These are phyloP conservation scores for Glareola pratincola DNA, from an alignment of 2,113 vertebrate species.

Conservation along the genomic window DNA sequence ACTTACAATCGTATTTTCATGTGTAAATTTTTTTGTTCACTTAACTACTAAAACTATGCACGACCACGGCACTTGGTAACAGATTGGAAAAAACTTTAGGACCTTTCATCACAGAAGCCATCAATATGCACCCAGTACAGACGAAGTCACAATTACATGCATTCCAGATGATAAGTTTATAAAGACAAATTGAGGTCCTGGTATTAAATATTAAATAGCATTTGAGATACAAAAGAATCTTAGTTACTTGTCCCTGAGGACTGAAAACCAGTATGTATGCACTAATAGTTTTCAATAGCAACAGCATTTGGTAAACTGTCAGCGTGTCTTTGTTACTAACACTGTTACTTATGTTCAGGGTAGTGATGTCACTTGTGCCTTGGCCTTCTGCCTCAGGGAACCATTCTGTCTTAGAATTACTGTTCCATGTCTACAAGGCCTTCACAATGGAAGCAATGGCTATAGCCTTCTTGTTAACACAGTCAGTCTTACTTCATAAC, in stretches of 20 bases:
- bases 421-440: neutral
- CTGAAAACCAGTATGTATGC: neutral
- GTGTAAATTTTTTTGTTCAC: neutral
- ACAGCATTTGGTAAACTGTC: neutral
- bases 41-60: neutral
- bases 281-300: neutral
- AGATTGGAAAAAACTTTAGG: neutral
- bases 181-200: neutral
- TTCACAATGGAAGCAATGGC: neutral
- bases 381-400: neutral
- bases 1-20: neutral
- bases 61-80: neutral
- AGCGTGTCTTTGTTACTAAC: neutral
- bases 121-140: neutral
- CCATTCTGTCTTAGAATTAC: neutral
- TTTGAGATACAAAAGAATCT: neutral
- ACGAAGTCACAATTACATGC: neutral
- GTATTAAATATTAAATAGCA: neutral
- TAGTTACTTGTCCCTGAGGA: neutral
- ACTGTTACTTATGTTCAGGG: neutral
- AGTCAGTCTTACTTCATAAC: neutral
- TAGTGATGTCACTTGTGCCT: neutral
- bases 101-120: neutral
- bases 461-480: neutral
- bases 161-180: neutral